Evolutionary conservation across 2,113 vertebrate genomes (phyloP), one percentile per base, ranked within the genome.

Genomic region (Zingel zingel): DNA sequence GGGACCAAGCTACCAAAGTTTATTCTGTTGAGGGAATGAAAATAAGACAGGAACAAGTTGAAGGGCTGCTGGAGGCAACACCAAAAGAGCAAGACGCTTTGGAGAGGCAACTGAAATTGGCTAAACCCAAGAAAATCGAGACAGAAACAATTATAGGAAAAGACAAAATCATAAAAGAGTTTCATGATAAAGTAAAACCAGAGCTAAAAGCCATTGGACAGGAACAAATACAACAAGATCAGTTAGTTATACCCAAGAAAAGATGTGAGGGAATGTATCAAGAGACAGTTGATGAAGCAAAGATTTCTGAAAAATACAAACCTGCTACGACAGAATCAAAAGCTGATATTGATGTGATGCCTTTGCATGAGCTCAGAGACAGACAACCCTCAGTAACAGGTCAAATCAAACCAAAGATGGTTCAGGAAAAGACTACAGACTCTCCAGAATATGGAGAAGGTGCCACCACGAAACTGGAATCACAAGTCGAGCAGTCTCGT

Each of bases 331-430:
- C 19, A 61, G 25, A 64, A 23, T 13, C 30, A 27, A 27, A 54
- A n/a, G 15, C 47, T 33, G 13, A 30, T 33, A 16, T 11, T 15
- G 63, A 3, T 25, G 36, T 30, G 0, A 48, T 10, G 18, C 14
- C 12, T 19, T 16, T 39, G 3, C 4, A 6, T 15, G 25, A 74
- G 57, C 39, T 63, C 51, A 39, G 30, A n/a, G 53, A 74, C 56
- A 45, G 2, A 70, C 56, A 90, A 64, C 82, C 79, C 1, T 89
- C 91, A 90, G 90, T 91, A 90, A 92, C 88, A 92, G 92, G 92
- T 87, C 5, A 50, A 81, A 71, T 64, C 57, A 67, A 39, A 25
- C 7, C 33, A 53, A 59, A 74, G 43, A 56, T 19, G 3, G 2
- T 15, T 43, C 23, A 57, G 61, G 33, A 18, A 7, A 62, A n/a